Conservation (phyloP, 2,888 invertebrate genomes). For the Pterostichus niger region DNA sequence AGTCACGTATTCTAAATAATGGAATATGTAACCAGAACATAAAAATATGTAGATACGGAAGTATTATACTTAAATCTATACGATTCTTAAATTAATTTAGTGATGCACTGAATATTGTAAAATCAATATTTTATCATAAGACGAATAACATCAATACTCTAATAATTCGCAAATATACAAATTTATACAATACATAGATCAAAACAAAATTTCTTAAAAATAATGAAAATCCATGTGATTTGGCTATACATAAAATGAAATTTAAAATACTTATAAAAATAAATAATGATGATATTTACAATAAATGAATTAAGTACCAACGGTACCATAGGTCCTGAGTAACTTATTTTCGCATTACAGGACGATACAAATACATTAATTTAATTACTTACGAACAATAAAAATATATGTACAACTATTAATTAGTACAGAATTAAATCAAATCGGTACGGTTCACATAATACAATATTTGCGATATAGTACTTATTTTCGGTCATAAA, state of each 20-base stretch:
- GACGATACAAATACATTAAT: conserved; percentile 38
- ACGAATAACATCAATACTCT: conserved; percentile 5
- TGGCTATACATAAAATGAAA: conserved; percentile 23
- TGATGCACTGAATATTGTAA: conserved; percentile 46
- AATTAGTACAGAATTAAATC: conserved; percentile 10
- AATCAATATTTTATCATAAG: conserved; percentile 29
- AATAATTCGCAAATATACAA: conserved; percentile 28
- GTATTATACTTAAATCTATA: conserved; percentile 32
- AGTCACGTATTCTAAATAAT: conserved; percentile 59
- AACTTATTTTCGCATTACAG: conserved; percentile 35
- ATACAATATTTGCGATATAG: background rate
- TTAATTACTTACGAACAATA: background rate
- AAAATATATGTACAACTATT: conserved; percentile 20
- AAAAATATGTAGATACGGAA: conserved; percentile 61
- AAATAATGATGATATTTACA: conserved; percentile 45
- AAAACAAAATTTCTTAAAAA: background rate
- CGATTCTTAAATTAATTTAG: conserved; percentile 40
- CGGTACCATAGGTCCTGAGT: conserved; percentile 34
- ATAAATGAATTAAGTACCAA: conserved; percentile 32
- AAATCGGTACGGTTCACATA: conserved; percentile 1
- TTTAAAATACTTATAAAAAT: conserved; percentile 52
- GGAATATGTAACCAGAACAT: conserved; percentile 60
- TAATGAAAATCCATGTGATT: background rate
- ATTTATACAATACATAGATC: conserved; percentile 8
- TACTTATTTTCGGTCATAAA: background rate